Percentiles rank a stretch among this genome's conserved stretches.
Conservation (phyloP, 1,140 invertebrate species). For the Pectinophora gossypiella region DNA sequence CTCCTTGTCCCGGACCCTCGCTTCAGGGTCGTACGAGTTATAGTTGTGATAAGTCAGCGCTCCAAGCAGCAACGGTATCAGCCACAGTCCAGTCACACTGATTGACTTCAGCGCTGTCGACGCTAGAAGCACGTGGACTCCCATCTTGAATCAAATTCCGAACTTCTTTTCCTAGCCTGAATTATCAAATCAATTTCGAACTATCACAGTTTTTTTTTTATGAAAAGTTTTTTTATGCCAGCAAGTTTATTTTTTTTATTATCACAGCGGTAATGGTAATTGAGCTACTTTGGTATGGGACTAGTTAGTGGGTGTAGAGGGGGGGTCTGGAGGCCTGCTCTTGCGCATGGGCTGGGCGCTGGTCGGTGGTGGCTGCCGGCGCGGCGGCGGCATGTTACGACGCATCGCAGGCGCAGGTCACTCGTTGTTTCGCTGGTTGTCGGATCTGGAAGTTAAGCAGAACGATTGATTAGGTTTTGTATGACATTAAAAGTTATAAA, state of each 20-base stretch:
- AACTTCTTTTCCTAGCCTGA: not conserved
- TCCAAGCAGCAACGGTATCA: constrained; percentile 87
- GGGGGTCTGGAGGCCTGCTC: constrained; percentile 55
- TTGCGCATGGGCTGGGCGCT: constrained; percentile 42
- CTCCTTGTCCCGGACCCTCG: constrained; percentile 72
- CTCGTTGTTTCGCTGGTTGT: constrained; percentile 14
- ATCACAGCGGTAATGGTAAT: too few species aligned
- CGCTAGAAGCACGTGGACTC: constrained; percentile 82
- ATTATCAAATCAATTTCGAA: not conserved
- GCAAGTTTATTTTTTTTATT: constrained; percentile 13
- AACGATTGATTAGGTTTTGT: too few species aligned
- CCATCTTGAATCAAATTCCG: constrained; percentile 73
- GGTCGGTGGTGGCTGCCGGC: constrained; percentile 21
- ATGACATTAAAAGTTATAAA: too few species aligned
- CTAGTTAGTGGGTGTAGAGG: constrained; percentile 21
- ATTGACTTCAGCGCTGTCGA: constrained; percentile 86
- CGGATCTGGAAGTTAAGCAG: constrained; percentile 61
- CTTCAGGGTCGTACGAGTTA: constrained; percentile 87
- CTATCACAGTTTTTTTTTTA: constrained; percentile 1
- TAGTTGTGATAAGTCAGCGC: constrained; percentile 89
- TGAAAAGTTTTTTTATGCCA: constrained; percentile 13
- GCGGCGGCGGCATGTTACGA: constrained; percentile 49
- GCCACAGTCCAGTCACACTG: constrained; percentile 86
- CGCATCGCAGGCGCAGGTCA: constrained; percentile 26
- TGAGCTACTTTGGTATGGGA: constrained; percentile 17